phyloP scores from a whole-genome alignment of 2,888 invertebrate genomes.

The Glyphotaelius pellucidus region DNA sequence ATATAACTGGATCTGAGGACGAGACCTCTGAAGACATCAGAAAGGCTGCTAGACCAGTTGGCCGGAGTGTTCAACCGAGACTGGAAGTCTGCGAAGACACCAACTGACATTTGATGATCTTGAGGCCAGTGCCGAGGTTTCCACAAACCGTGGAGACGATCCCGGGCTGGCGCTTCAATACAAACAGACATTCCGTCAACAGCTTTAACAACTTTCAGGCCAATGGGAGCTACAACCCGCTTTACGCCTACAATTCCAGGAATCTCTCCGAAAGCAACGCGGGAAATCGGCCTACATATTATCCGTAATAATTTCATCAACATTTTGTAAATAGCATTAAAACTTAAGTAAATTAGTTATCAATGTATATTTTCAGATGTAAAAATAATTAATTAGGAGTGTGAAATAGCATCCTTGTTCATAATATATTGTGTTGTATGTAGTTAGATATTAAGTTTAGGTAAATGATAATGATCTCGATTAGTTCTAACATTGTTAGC shows the following conservation, averaged over 20 bases:
- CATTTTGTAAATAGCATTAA: not conserved
- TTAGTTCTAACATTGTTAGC: conserved; percentile 40
- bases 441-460: not conserved
- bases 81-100: conserved; percentile 70
- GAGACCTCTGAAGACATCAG: conserved; percentile 67
- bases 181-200: not conserved
- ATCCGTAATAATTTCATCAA: conserved; percentile 43
- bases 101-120: conserved; percentile 68
- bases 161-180: conserved; percentile 56
- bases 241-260: conserved; percentile 57
- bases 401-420: not conserved
- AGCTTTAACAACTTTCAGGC: conserved; percentile 50
- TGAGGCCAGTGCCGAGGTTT: conserved; percentile 78
- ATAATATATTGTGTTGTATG: not conserved
- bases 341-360: no score
- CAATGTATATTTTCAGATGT: not conserved
- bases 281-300: conserved; percentile 56
- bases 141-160: conserved; percentile 67
- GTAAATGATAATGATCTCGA: not conserved
- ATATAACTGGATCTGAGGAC: conserved; percentile 77
- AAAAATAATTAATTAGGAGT: not conserved
- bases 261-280: conserved; percentile 31
- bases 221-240: conserved; percentile 50
- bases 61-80: not conserved
- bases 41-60: not conserved